Evolutionary conservation across 53 echinoderm and acorn worm species (phyloP).

Genomic region (Paracentrotus lividus): DNA sequence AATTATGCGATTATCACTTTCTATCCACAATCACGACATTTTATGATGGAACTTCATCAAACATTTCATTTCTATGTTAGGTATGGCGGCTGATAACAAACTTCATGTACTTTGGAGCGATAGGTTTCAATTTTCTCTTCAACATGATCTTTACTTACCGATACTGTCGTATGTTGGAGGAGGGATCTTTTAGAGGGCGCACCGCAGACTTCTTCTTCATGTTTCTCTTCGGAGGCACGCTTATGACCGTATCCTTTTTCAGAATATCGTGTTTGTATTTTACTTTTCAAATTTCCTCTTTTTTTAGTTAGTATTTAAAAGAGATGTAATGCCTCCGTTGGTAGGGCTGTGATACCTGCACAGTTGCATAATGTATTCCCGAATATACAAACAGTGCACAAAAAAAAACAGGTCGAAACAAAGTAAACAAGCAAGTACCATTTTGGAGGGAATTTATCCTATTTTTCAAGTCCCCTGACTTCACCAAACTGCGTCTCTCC

Average conservation of each 20-base stretch:
- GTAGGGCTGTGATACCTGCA: no score
- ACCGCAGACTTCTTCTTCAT: conserved; percentile 99
- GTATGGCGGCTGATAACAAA: conserved; percentile 96
- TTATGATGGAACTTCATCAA: no score
- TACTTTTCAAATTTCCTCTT: neutral
- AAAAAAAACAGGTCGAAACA: no score
- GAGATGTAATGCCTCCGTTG: no score
- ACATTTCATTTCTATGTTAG: conserved; percentile 54
- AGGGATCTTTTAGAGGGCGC: conserved; percentile 96
- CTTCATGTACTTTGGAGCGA: conserved; percentile 98
- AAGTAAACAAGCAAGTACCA: no score
- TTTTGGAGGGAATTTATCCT: no score
- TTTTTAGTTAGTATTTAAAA: neutral
- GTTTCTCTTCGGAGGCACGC: conserved; percentile 95
- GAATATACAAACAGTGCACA: no score
- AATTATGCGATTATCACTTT: no score
- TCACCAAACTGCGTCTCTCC: no score
- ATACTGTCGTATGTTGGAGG: conserved; percentile 98
- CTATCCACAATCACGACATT: no score
- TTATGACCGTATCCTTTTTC: conserved; percentile 98
- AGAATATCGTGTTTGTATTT: neutral
- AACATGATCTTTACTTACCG: conserved; percentile 99
- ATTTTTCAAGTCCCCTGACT: no score
- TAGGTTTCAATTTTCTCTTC: conserved; percentile 99
- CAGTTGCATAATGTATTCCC: no score